These are phyloP conservation scores for Pemphredon lugubris DNA, from an alignment of 2,888 invertebrate species.

Conservation along the genomic window DNA sequence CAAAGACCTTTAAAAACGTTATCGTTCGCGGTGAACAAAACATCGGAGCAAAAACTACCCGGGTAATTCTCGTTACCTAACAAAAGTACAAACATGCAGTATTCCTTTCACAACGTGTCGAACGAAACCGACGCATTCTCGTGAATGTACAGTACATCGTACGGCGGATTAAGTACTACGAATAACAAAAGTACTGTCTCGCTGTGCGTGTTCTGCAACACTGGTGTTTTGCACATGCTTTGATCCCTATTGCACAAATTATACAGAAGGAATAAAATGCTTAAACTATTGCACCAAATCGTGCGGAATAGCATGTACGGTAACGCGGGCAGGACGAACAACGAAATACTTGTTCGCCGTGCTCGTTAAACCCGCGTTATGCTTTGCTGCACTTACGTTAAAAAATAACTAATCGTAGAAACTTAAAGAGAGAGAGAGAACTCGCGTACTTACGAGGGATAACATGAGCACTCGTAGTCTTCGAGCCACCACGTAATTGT, in stretches of 20 bases:
- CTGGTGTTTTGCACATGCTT: slow-evolving; percentile 22
- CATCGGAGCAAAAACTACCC: no score
- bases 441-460: slow-evolving; percentile 10
- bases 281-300: slow-evolving; percentile 60
- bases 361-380: slow-evolving; percentile 18
- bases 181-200: no score
- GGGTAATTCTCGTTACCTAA: no score
- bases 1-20: no score
- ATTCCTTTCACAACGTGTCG: no score
- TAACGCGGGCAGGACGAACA: slow-evolving; percentile 41
- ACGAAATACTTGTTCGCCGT: slow-evolving; percentile 11
- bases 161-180: no score
- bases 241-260: slow-evolving; percentile 53
- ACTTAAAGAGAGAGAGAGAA: slow-evolving; percentile 8
- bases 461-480: slow-evolving; percentile 10
- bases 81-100: no score
- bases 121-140: no score
- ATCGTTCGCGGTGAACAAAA: no score
- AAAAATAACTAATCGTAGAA: slow-evolving; percentile 13
- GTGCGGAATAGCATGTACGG: slow-evolving; percentile 37
- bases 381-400: slow-evolving; percentile 11
- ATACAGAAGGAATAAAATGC: slow-evolving; percentile 15
- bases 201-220: slow-evolving; percentile 12
- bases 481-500: slow-evolving; percentile 8
- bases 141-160: no score